Conservation (phyloP, 2,113 vertebrate genomes). For the Anolis sagrei region DNA sequence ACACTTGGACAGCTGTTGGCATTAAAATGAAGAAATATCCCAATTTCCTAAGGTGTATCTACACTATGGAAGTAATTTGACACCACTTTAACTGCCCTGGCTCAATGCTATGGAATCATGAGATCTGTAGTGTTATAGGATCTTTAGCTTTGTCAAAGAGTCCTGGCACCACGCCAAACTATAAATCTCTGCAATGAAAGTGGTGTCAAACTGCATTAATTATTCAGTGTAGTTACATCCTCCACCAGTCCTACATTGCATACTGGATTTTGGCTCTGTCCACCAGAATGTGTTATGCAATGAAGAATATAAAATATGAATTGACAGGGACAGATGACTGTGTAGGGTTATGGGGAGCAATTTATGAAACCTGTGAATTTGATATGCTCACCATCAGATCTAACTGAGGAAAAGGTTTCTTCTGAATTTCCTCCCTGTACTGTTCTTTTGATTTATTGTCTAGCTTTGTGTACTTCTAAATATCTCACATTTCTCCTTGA, state of each 20-base stretch:
- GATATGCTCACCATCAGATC: too few species aligned
- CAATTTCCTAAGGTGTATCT: background rate
- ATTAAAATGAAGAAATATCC: background rate
- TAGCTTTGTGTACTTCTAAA: background rate
- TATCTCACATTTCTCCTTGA: background rate
- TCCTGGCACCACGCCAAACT: too few species aligned
- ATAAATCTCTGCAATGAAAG: too few species aligned
- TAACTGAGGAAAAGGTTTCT: background rate
- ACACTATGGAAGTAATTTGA: too few species aligned
- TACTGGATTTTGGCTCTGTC: background rate
- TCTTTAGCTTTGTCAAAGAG: too few species aligned
- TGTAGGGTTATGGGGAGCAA: background rate
- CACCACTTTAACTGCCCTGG: too few species aligned
- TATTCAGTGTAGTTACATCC: too few species aligned
- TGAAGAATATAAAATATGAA: background rate
- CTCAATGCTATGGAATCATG: too few species aligned
- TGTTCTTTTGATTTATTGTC: background rate
- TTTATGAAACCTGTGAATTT: background rate
- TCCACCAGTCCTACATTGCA: background rate
- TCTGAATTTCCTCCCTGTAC: background rate
- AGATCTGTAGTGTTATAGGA: too few species aligned
- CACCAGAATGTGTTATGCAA: background rate
- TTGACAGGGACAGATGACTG: background rate
- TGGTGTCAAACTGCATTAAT: too few species aligned
- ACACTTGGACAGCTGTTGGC: background rate